A percentile compares a stretch with the other conserved stretches of the same genome.
phyloP scores from a whole-genome alignment of 2,888 invertebrate genomes.

The Plagiodera versicolora region DNA sequence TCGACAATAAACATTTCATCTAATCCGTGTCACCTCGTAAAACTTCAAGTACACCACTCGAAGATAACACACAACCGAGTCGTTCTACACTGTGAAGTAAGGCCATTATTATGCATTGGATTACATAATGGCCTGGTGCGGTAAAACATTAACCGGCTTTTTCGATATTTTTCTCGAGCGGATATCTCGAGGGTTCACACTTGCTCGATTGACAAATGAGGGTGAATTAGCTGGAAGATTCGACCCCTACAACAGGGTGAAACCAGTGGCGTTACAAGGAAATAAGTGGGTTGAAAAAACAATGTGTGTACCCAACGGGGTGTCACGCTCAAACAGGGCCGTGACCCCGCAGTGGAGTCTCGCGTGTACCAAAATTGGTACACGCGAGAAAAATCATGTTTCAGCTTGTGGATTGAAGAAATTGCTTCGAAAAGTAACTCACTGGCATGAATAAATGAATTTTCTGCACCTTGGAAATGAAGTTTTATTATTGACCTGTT shows the following conservation, averaged over 20 bases:
- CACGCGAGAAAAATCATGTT: too few relatives aligned
- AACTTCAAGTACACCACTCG: slow-evolving; percentile 17
- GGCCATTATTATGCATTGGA: slow-evolving; percentile 12
- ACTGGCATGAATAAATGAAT: too few relatives aligned
- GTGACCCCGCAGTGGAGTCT: too few relatives aligned
- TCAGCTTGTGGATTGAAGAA: too few relatives aligned
- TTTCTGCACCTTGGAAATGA: too few relatives aligned
- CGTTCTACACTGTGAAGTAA: background rate
- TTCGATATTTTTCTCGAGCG: slow-evolving; percentile 4
- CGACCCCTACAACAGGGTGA: background rate
- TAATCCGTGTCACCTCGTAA: slow-evolving; percentile 27
- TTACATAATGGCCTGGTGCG: slow-evolving; percentile 12
- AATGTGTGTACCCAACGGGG: too few relatives aligned
- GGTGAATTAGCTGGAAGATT: background rate
- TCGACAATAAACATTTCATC: slow-evolving; percentile 21
- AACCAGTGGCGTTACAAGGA: too few relatives aligned
- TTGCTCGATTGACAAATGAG: background rate
- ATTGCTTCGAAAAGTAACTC: too few relatives aligned
- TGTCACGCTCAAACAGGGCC: too few relatives aligned
- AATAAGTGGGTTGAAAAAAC: too few relatives aligned
- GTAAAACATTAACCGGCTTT: slow-evolving; percentile 6
- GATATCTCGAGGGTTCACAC: slow-evolving; percentile 3
- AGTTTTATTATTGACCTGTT: too few relatives aligned
- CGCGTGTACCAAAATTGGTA: too few relatives aligned
- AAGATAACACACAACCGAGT: slow-evolving; percentile 10